A percentile compares a stretch with the other conserved stretches of the same genome.
These are phyloP conservation scores for Hylomyscus alleni DNA, from an alignment of 2,797 vertebrate species.

Conservation along the genomic window DNA sequence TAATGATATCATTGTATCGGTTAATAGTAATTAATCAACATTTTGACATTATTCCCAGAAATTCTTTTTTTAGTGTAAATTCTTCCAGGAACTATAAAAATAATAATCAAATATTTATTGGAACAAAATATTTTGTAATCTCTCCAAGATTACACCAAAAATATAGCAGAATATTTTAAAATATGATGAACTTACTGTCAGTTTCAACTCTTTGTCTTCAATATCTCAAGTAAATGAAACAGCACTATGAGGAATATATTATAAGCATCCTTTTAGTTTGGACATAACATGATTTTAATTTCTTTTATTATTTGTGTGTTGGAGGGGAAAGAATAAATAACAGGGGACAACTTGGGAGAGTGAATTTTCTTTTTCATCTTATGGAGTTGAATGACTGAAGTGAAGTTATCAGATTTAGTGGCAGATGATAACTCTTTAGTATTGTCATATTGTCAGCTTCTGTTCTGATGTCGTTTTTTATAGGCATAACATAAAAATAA, in stretches of 20 bases:
- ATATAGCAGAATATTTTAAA: constrained; percentile 38
- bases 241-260: not conserved
- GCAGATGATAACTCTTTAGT: too few species aligned
- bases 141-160: not conserved
- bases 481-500: not conserved
- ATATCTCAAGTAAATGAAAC: not conserved
- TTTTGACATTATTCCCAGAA: constrained; percentile 83
- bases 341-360: not conserved
- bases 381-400: not conserved
- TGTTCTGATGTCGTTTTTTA: not conserved
- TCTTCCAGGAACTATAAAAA: constrained; percentile 77
- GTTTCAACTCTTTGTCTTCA: not conserved
- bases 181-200: not conserved
- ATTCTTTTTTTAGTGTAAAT: constrained; percentile 68
- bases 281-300: not conserved
- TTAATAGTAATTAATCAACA: constrained; percentile 72
- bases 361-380: not conserved
- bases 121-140: constrained; percentile 58
- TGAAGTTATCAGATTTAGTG: not conserved
- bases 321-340: not conserved
- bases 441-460: too few species aligned
- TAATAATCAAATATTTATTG: constrained; percentile 59
- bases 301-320: not conserved
- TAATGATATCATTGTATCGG: constrained; percentile 76
- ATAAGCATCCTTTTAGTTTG: not conserved